Conservation (phyloP, 1,140 invertebrate species). For the Anastrepha obliqua region DNA sequence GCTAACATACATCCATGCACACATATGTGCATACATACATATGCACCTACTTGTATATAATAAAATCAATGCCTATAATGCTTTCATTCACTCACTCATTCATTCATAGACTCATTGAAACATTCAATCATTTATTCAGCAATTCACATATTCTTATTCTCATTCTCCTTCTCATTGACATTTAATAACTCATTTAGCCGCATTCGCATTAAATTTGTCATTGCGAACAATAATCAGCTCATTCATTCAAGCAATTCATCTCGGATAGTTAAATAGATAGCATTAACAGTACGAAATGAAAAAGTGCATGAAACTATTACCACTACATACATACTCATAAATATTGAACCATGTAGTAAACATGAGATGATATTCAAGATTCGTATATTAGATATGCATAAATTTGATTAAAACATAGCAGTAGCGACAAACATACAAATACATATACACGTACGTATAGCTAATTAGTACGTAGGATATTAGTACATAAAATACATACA, state of each 20-base stretch:
- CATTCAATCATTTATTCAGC: slow-evolving; percentile 27
- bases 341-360: background rate
- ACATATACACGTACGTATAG: background rate
- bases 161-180: slow-evolving; percentile 10
- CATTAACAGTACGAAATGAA: slow-evolving; percentile 35
- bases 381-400: background rate
- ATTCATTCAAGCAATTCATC: slow-evolving; percentile 39
- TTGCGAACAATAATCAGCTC: slow-evolving; percentile 38
- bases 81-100: background rate
- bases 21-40: background rate
- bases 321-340: slow-evolving; percentile 12
- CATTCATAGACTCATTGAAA: background rate
- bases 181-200: slow-evolving; percentile 40
- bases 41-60: background rate
- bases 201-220: slow-evolving; percentile 14
- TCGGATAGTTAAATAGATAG: slow-evolving; percentile 49
- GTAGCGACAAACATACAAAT: slow-evolving; percentile 1
- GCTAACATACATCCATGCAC: background rate
- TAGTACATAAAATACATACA: background rate
- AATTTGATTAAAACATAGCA: background rate
- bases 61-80: slow-evolving; percentile 9
- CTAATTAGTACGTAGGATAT: background rate
- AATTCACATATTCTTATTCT: slow-evolving; percentile 8
- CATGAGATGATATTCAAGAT: background rate
- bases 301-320: background rate